Evolutionary conservation across 92 coral and sea anemone genomes (phyloP).

Genomic region (Actinernus sp.): DNA sequence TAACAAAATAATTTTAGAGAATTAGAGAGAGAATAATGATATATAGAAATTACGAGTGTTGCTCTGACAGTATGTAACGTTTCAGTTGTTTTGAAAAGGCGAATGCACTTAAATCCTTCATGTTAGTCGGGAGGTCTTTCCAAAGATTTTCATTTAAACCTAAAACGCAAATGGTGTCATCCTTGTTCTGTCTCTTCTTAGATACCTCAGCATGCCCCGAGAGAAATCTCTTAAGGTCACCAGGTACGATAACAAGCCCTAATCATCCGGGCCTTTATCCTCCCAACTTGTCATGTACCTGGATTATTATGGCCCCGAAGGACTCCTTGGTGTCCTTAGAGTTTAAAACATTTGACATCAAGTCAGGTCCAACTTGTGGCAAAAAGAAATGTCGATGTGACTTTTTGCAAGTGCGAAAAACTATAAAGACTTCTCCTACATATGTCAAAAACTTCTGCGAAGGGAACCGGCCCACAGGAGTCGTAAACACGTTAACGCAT

Average conservation of each 20-base stretch:
- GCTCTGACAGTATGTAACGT: no score
- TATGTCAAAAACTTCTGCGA: constrained; percentile 50
- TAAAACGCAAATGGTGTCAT: no score
- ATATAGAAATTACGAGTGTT: no score
- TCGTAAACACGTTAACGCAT: constrained; percentile 9
- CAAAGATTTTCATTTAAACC: no score
- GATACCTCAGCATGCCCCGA: constrained; percentile 16
- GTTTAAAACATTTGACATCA: constrained; percentile 35
- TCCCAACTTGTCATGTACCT: constrained; percentile 50
- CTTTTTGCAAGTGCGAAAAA: constrained; percentile 39
- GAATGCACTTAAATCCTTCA: no score
- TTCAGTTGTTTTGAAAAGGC: no score
- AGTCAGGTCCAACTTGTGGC: constrained; percentile 39
- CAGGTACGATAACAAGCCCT: constrained; percentile 63
- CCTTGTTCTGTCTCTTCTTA: not conserved
- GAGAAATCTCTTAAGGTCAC: constrained; percentile 9
- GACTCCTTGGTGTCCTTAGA: constrained; percentile 24
- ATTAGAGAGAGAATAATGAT: no score
- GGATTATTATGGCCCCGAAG: constrained; percentile 70
- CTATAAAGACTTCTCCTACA: constrained; percentile 9
- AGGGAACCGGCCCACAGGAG: constrained; percentile 32
- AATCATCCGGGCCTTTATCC: constrained; percentile 53
- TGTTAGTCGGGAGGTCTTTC: no score
- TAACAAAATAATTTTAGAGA: no score
- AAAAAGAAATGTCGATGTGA: constrained; percentile 50